These are phyloP conservation scores for Vanessa tameamea DNA, from an alignment of 1,140 invertebrate species.

Conservation along the genomic window DNA sequence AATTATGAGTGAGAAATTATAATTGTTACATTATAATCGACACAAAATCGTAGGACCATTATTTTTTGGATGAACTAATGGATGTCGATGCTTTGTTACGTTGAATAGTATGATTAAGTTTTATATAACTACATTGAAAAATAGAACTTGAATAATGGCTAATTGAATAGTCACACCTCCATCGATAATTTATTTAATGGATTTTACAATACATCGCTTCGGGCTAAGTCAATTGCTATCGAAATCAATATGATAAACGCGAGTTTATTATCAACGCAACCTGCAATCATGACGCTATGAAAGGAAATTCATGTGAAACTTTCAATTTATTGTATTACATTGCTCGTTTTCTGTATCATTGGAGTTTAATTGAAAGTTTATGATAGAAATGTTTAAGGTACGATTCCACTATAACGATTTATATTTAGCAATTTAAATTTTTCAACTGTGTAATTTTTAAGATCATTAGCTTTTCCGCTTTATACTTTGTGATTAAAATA, in stretches of 20 bases:
- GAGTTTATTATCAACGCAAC: slow-evolving; percentile 56
- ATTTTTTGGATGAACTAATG: not conserved
- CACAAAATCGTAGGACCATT: too few species aligned
- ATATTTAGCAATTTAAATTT: too few species aligned
- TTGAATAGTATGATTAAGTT: slow-evolving; percentile 19
- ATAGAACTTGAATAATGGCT: slow-evolving; percentile 14
- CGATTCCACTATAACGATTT: too few species aligned
- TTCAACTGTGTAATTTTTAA: too few species aligned
- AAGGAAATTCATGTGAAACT: too few species aligned
- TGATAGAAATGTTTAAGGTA: too few species aligned
- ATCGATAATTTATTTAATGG: slow-evolving; percentile 1
- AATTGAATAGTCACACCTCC: slow-evolving; percentile 2
- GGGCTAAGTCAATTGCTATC: slow-evolving; percentile 39
- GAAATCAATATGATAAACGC: slow-evolving; percentile 61
- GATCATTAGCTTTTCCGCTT: too few species aligned
- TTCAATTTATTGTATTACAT: not conserved
- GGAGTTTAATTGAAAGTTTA: not conserved
- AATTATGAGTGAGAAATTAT: too few species aligned
- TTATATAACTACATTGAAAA: slow-evolving; percentile 12
- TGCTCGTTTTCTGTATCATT: not conserved
- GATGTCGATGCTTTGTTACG: not conserved
- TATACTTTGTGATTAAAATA: too few species aligned
- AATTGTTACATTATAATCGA: too few species aligned
- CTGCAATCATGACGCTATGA: slow-evolving; percentile 44
- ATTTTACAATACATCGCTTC: slow-evolving; percentile 36